Evolutionary conservation across 53 echinoderm and acorn worm species (phyloP).

Genomic region (Arbacia lixula): DNA sequence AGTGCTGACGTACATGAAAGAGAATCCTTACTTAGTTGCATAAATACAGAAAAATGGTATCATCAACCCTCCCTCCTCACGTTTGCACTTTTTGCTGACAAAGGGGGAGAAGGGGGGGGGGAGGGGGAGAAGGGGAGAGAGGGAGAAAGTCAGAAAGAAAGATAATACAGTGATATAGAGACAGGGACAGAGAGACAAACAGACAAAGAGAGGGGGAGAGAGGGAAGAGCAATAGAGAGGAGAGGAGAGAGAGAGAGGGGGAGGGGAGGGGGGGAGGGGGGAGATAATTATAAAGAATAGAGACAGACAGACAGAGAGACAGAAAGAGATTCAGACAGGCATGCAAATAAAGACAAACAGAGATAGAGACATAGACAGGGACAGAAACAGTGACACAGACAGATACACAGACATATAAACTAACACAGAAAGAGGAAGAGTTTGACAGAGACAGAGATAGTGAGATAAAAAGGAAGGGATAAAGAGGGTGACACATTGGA

Average conservation of each 20-base stretch:
- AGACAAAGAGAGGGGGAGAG: neutral
- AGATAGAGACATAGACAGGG: neutral
- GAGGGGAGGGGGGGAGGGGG: neutral
- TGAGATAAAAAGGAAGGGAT: neutral
- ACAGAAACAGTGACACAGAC: neutral
- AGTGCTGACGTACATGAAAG: too few relatives aligned
- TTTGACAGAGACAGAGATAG: neutral
- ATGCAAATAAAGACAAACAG: neutral
- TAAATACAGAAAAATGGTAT: too few relatives aligned
- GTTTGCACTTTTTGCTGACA: too few relatives aligned
- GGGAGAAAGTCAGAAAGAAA: neutral
- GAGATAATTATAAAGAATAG: too few relatives aligned
- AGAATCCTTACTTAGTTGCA: too few relatives aligned
- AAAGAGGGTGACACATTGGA: neutral
- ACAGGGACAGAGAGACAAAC: too few relatives aligned
- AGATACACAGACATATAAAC: neutral
- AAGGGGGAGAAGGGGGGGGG: neutral
- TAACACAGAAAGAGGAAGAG: neutral
- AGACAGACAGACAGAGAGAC: neutral
- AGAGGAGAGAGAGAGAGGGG: neutral
- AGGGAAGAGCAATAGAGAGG: neutral
- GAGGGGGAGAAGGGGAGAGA: neutral
- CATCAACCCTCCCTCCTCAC: too few relatives aligned
- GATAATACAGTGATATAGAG: neutral
- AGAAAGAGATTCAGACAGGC: neutral